Evolutionary conservation across 2,797 vertebrate species (phyloP), one percentile per base, ranked within the genome.

Genomic region (Cirrhinus mrigala): DNA sequence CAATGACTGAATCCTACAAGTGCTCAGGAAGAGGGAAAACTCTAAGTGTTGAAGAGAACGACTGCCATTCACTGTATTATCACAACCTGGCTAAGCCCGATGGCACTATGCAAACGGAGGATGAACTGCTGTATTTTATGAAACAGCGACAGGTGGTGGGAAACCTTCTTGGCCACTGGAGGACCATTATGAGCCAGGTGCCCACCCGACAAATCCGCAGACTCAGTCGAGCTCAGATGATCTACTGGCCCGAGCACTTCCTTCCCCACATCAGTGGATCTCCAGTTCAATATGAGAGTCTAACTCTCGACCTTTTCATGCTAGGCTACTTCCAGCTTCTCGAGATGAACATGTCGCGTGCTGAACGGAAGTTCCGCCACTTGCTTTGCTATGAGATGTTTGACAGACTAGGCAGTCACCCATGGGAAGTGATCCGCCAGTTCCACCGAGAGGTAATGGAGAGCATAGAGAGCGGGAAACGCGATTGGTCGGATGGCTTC

Each of bases 321-420:
- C 95, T 99, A 18, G 98, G 98, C 85, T 99, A 99, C 91, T 99
- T 99, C 91, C 98, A 99, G 93, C 93, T 99, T 75, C 93, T 99
- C 33, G 98, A 99, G 93, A 99, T 99, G 98, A 95, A 92, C 86
- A 97, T 99, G 93, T 96, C 96, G 82, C 96, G 96, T 0, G 94
- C 92, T 20, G 98, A 99, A 89, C 95, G 98, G 85, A 98, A 97
- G 90, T 99, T 98, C 88, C 96, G 98, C 48, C 98, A 99, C 92
- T 94, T 99, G 73, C 94, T 99, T 81, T 99, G 98, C 94, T 99
- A 98, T 0, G 98, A 99, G 93, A 99, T 99, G 97, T 99, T 99
- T 5, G 98, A 99, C 92, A 96, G 95, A 16, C 94, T 99, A 64
- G 97, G 98, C 33, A 97, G 95, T 89, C 95, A 97, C 90, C 96